Base-by-base conservation (phyloP, 1,140 invertebrate species). In the Papilio dardanus region DNA sequence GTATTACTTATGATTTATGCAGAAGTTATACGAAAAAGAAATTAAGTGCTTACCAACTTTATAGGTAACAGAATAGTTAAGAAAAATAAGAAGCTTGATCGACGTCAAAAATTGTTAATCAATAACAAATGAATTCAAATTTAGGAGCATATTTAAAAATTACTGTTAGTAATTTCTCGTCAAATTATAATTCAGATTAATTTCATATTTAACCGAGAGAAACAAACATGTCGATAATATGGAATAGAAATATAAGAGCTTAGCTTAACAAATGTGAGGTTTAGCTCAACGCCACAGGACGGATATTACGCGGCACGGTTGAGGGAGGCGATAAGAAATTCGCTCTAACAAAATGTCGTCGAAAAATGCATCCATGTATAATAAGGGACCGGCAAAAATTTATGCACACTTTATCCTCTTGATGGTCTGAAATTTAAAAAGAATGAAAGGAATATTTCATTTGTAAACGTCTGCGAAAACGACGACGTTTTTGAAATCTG, bases 311-410 rank as follows among this genome's bases (percentile, higher is more conserved):
- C 31, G 19, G 8, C 35, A 35, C 19, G 35, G n/a, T 40, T n/a
- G 19, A 3, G 31, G 19, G 21, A 40, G 33, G 12, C 67, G 67
- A 69, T 69, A 69, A 69, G 67, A 69, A 37, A 69, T 24, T 35
- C 33, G 33, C 54, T 62, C 54, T 62, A 62, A 62, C 67, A 69
- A 40, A 69, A 40, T 69, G 67, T 24, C 67, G 33, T 40, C 67
- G 67, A 69, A 69, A 40, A 69, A 69, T 40, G 67, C 67, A 69
- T 69, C 21, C 67, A 69, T 40, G n/a, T 68, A 24, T 37, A 37
- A 69, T 69, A 62, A 62, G 54, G 54, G 24, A 62, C 54, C 54
- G 54, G 54, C 10, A 3, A 50, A 50, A 62, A 62, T 62, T 62
- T 62, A 62, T 62, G 54, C 54, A 62, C 24, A 62, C 54, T 62